phyloP scores from a whole-genome alignment of 2,797 vertebrate species.

The Miichthys miiuy region DNA sequence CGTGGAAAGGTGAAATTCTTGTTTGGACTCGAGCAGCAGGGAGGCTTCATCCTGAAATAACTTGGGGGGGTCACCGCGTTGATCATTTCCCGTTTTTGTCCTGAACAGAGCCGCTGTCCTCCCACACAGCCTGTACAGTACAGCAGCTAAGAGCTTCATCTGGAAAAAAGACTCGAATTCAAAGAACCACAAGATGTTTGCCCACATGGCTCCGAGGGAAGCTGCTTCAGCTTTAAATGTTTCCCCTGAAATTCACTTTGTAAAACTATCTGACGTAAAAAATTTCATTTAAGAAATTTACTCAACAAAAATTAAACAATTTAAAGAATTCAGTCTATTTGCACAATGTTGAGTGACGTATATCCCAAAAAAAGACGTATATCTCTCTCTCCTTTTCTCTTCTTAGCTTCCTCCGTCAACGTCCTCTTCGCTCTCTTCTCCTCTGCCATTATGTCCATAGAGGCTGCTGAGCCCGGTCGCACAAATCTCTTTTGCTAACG shows the following conservation, averaged over 20 bases:
- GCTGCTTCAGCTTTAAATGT: neutral
- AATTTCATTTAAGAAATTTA: too few species aligned
- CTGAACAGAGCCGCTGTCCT: slow-evolving; percentile 50
- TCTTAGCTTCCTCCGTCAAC: too few species aligned
- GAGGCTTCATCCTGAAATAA: slow-evolving; percentile 64
- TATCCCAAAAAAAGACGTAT: too few species aligned
- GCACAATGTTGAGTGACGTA: too few species aligned
- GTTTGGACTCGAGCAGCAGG: slow-evolving; percentile 7
- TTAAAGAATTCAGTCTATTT: too few species aligned
- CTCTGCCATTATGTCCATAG: too few species aligned
- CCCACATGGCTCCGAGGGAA: slow-evolving; percentile 11
- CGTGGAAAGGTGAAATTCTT: slow-evolving; percentile 28
- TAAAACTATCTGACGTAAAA: neutral
- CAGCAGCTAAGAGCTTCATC: slow-evolving; percentile 23
- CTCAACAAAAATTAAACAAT: too few species aligned
- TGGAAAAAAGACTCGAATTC: slow-evolving; percentile 10
- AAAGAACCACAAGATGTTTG: slow-evolving; percentile 14
- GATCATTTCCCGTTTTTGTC: slow-evolving; percentile 70
- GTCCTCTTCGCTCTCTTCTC: too few species aligned
- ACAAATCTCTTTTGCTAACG: too few species aligned
- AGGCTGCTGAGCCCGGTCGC: too few species aligned
- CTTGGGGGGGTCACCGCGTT: slow-evolving; percentile 52
- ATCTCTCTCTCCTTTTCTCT: too few species aligned
- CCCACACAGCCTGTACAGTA: slow-evolving; percentile 55
- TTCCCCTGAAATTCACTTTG: neutral